Evolutionary conservation across 2,113 vertebrate species (phyloP), one percentile per base, ranked within the genome.

Genomic region (Sprattus sprattus): DNA sequence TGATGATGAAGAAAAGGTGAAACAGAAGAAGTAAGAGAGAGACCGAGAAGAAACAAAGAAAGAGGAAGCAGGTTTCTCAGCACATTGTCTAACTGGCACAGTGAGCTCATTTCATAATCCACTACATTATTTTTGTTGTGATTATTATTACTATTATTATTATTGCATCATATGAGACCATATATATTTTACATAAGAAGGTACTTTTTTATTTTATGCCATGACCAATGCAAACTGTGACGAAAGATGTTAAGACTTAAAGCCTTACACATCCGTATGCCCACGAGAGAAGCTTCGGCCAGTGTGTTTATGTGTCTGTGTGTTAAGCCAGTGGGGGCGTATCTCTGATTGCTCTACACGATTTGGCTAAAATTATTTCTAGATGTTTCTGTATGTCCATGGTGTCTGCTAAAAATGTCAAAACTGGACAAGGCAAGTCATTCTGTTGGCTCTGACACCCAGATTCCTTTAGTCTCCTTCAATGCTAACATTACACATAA

Each of bases 161-260:
- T 45, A 57, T 67, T 85, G 45, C 86, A 81, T 89, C 83, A 78
- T 78, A 32, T 78, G 28, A 22, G 78, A 81, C 28, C 28, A 39
- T 49, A 81, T 85, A 80, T 89, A 82, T 83, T 86, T 90, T 85
- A 83, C 82, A 81, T 84, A 85, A 89, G 84, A 86, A 89, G 89
- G 89, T 90, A 90, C 89, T 90, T 88, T 83, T 82, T 82, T 25
- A 47, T 80, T 81, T 83, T 84, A 85, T 86, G 60, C 60, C 82
- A 71, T 83, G 86, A 89, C 88, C 88, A 85, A 82, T 49, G 84
- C 84, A 87, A 89, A 88, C 86, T 87, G 88, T 90, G 89, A 89
- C 11, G 64, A 86, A 71, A 47, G 71, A 78, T 78, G 64, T 71
- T 71, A 32, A 78, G 71, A 78, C 28, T 78, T 78, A 39, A 78